Base-by-base conservation (phyloP, 2,797 vertebrate genomes). In the Paramormyrops hopkinsi region DNA sequence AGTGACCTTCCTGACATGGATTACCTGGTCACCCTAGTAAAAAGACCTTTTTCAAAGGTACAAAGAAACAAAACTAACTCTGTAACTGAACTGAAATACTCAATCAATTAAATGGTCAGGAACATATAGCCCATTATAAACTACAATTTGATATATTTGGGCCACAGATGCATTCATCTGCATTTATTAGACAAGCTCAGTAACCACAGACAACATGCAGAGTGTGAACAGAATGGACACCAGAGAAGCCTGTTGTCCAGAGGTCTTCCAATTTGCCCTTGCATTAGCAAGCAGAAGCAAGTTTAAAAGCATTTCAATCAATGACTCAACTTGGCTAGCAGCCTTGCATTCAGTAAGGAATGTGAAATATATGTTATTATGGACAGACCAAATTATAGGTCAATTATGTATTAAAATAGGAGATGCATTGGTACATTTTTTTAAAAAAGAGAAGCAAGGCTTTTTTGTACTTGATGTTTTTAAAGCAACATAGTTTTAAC, bases 301-400 rank as follows among this genome's bases (percentile, higher is more conserved):
- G 91, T 95, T 95, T 95, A 95, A 96, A 96, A 95, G 94, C 95
- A 95, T 95, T 95, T 94, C 93, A 95, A 95, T 95, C 95, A 96
- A 96, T 96, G 94, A 93, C 92, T 91, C 53, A 93, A 92, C 93
- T 93, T 92, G 91, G 92, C 94, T 96, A 95, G 95, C 95, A 95
- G 91, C 90, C 91, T 92, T 89, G 92, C 94, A 94, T 95, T 95
- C 94, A 93, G 93, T 69, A 91, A 94, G 93, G 89, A 91, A 93
- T 92, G 92, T 91, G 91, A 94, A 94, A 94, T 93, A 94, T 94
- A 93, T 88, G 89, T 95, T 95, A 95, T 96, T 93, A 95, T 96
- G 95, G 94, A 88, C 90, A 88, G 91, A 88, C 87, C 91, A 93
- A 91, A 94, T 93, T 95, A 94, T 91, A 83, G 91, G 93, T 90